Evolutionary conservation across 1,140 invertebrate species (phyloP), one percentile per base, ranked within the genome.

Genomic region (Drosophila jambulina): DNA sequence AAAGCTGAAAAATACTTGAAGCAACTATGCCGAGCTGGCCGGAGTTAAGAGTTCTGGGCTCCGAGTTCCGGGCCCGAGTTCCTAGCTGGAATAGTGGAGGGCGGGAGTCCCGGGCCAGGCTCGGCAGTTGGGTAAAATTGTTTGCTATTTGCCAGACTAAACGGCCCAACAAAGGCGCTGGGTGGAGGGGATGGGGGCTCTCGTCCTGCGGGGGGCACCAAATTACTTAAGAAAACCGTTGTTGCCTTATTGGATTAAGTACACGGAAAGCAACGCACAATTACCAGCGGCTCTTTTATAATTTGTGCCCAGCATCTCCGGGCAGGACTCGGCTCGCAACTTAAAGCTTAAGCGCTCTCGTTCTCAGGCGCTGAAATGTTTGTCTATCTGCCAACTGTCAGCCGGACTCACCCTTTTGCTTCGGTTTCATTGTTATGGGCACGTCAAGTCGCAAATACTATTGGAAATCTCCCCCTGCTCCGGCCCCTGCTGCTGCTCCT

Each of bases 171-270:
- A 87, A 88, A 25, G 53, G 83, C 67, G 57, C 34, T 64, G 40
- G 21, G 32, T 13, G 6, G 12, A 4, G 23, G 21, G 17, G 0
- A 7, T 13, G 10, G 27, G 36, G 45, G 12, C n/a, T 34, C n/a
- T 32, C 17, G 69, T 54, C 49, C 42, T 64, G 70, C 75, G 19
- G 49, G 72, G 84, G 80, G 69, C 65, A 82, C 75, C 81, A 90
- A 90, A 90, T 90, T 90, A 91, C 85, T 90, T 90, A 76, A 85
- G 86, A 82, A 91, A 90, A 90, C 86, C 84, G 85, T 90, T 84
- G 77, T 76, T 88, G 85, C 81, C 85, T 90, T 91, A 88, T 88
- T 88, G 85, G 85, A 88, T 88, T 88, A 82, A 84, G 71, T 74
- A 71, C 56, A 56, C 34, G 53, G 21, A 56, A 25, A 67, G 70